Evolutionary conservation across 2,888 invertebrate species (phyloP), one percentile per base, ranked within the genome.

Genomic region (Lomographa bimaculata): DNA sequence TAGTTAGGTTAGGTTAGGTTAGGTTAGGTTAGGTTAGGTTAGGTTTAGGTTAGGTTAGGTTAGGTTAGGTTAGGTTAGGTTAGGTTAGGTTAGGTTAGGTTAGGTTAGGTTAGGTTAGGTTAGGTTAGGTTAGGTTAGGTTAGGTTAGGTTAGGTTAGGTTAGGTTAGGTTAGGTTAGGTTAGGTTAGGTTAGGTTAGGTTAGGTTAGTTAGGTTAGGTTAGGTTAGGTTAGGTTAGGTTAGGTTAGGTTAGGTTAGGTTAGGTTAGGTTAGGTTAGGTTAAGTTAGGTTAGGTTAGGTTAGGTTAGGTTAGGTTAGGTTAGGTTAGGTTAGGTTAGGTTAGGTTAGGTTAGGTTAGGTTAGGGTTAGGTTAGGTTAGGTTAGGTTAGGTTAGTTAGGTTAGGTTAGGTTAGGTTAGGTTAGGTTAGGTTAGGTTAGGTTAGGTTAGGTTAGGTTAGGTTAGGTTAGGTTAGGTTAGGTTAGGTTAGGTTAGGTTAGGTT

Each of bases 251-350:
- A n/a, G n/a, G n/a, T n/a, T n/a, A n/a, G n/a, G n/a, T n/a, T n/a
- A n/a, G n/a, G n/a, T n/a, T n/a, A n/a, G n/a, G n/a, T 41, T 44
- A 35, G 40, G 48, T 38, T 49, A 38, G 44, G 49, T 42, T 49
- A 42, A 39, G 49, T 39, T 49, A 39, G 45, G 49, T 45, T 49
- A 42, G 42, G 45, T 42, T 46, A 37, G 41, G 40, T 40, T 36
- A 37, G 41, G 41, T 41, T 14, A 40, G 36, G 46, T 36, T 41
- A 33, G 36, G 40, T 32, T 33, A 39, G 38, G 40, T 36, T 40
- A 41, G 41, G 40, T 46, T 41, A 30, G 30, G 39, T 39, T 39
- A 39, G 39, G 39, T 39, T 40, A 40, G 39, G 39, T 39, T 39
- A 39, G 39, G 39, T 39, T 39, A 30, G 40, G 25, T 29, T 41